phyloP scores from a whole-genome alignment of 2,113 vertebrate species.

The Dicaeum eximium region DNA sequence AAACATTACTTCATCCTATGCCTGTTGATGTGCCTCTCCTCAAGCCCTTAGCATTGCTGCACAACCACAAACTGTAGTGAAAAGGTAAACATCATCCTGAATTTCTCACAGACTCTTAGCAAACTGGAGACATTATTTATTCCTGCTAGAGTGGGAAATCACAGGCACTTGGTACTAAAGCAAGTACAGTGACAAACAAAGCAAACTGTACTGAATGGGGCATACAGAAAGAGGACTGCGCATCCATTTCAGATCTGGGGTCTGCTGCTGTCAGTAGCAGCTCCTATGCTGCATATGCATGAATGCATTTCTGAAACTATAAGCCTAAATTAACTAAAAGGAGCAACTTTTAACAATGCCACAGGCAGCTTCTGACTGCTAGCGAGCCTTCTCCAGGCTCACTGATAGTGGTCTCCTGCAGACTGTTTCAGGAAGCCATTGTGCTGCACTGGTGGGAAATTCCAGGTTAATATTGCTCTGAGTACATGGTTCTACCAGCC shows the following conservation, averaged over 20 bases:
- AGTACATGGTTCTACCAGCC: rapidly evolving
- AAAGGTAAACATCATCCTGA: not conserved
- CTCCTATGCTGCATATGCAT: not conserved
- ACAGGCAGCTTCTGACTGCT: not conserved
- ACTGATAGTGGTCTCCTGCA: not conserved
- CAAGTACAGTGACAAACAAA: not conserved
- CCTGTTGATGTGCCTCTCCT: not conserved
- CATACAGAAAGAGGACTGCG: not conserved
- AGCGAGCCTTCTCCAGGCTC: not conserved
- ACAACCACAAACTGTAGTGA: not conserved
- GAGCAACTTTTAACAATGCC: not conserved
- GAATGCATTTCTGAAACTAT: not conserved
- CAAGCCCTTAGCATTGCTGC: not conserved
- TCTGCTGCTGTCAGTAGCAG: not conserved
- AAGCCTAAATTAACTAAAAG: not conserved
- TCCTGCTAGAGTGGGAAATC: not conserved
- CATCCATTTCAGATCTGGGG: not conserved
- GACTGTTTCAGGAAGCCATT: not conserved
- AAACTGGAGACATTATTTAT: not conserved
- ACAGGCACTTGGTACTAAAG: not conserved
- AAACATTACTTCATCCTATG: not conserved
- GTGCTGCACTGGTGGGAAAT: not conserved
- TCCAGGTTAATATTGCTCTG: not conserved
- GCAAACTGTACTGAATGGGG: not conserved
- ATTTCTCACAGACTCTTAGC: not conserved